Conservation (phyloP, 2,888 invertebrate genomes). For the Panorpa germanica region DNA sequence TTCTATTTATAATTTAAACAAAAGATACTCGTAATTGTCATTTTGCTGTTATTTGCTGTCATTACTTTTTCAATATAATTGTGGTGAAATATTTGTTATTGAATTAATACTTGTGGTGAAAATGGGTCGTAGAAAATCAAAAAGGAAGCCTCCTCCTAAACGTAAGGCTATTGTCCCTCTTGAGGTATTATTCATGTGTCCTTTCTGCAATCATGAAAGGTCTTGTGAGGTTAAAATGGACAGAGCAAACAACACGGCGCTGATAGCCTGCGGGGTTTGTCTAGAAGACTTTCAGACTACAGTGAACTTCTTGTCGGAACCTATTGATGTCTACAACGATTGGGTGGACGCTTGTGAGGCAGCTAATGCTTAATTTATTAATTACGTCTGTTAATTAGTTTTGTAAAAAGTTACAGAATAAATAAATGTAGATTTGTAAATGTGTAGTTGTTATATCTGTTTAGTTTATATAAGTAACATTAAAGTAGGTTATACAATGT, state of each 20-base stretch:
- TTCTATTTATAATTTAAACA: too few species aligned
- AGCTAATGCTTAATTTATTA: conserved; percentile 56
- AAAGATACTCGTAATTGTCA: too few species aligned
- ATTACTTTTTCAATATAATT: too few species aligned
- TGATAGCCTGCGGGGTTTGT: conserved; percentile 90
- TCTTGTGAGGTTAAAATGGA: conserved; percentile 99
- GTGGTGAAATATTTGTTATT: too few species aligned
- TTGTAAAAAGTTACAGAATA: too few species aligned
- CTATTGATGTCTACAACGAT: conserved; percentile 98
- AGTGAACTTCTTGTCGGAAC: conserved; percentile 90
- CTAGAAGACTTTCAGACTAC: conserved; percentile 92
- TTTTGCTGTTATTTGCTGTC: too few species aligned
- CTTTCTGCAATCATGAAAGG: conserved; percentile 98
- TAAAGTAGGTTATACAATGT: too few species aligned
- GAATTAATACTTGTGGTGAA: too few species aligned
- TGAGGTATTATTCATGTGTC: conserved; percentile 94
- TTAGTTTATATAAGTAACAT: too few species aligned
- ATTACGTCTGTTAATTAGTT: too few species aligned
- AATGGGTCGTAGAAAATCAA: conserved; percentile 95
- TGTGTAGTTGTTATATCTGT: too few species aligned
- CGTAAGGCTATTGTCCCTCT: conserved; percentile 82
- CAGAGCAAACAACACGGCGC: conserved; percentile 80
- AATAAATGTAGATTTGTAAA: too few species aligned
- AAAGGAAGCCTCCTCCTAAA: conserved; percentile 92
- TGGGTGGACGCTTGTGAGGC: conserved; percentile 99